Percentiles rank a stretch among this genome's conserved stretches.
These are phyloP conservation scores for Asobara japonica DNA, from an alignment of 1,140 invertebrate species.

Conservation along the genomic window DNA sequence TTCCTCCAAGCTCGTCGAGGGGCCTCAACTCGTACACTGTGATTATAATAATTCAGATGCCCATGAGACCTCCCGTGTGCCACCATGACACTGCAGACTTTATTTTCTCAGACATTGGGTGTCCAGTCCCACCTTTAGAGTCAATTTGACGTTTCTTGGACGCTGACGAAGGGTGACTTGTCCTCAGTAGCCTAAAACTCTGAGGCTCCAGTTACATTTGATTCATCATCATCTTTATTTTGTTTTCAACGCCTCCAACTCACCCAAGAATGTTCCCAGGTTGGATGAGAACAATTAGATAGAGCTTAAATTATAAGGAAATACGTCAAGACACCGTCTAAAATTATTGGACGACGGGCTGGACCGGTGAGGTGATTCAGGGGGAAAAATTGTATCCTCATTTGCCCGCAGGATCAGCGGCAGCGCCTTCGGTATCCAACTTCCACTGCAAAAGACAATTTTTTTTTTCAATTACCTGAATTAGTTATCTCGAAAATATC, in stretches of 20 bases:
- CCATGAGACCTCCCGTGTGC: slow-evolving; percentile 56
- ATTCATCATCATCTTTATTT: slow-evolving; percentile 30
- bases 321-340: too few relatives aligned
- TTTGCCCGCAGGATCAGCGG: too few relatives aligned
- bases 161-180: slow-evolving; percentile 46
- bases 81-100: slow-evolving; percentile 54
- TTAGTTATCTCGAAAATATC: too few relatives aligned
- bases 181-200: slow-evolving; percentile 51
- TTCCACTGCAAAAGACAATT: too few relatives aligned
- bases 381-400: too few relatives aligned
- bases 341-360: too few relatives aligned
- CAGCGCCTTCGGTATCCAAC: too few relatives aligned
- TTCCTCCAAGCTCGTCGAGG: slow-evolving; percentile 24
- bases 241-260: slow-evolving; percentile 25
- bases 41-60: slow-evolving; percentile 46
- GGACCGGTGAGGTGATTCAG: too few relatives aligned
- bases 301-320: not conserved
- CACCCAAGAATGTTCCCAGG: not conserved
- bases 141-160: slow-evolving; percentile 44
- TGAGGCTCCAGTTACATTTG: slow-evolving; percentile 28
- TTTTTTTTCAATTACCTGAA: too few relatives aligned
- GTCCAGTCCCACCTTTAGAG: slow-evolving; percentile 48
- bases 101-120: slow-evolving; percentile 22
- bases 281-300: not conserved
- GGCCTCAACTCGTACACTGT: slow-evolving; percentile 21